phyloP scores from a whole-genome alignment of 2,797 vertebrate species.

The Taeniopygia guttata region DNA sequence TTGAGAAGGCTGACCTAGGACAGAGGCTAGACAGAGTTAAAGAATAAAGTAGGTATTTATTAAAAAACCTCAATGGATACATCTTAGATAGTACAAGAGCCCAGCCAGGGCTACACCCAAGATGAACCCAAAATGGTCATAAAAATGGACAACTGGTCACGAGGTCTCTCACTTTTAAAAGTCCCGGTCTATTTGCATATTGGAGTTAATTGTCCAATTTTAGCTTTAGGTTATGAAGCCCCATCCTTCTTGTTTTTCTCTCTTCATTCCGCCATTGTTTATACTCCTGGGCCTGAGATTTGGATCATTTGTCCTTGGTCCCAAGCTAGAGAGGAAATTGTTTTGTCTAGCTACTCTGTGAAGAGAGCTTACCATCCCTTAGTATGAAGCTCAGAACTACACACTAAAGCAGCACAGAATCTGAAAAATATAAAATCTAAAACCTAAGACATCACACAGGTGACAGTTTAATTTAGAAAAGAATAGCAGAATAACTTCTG shows the following conservation, averaged over 20 bases:
- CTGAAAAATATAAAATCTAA: neutral
- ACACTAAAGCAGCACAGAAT: neutral
- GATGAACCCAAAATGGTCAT: neutral
- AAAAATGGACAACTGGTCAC: fast-evolving
- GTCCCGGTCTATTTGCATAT: neutral
- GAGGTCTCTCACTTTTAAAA: neutral
- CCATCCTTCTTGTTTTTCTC: neutral
- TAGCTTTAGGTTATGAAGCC: neutral
- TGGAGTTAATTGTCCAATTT: neutral
- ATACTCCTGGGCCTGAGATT: neutral
- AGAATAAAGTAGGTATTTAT: neutral
- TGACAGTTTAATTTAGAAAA: constrained; percentile 35
- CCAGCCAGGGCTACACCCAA: neutral
- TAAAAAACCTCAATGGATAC: neutral
- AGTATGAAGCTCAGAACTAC: neutral
- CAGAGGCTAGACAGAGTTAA: neutral
- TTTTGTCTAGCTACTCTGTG: neutral
- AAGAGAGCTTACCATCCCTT: neutral
- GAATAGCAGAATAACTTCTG: neutral
- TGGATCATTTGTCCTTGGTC: neutral
- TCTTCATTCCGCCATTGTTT: neutral
- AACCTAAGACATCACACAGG: neutral
- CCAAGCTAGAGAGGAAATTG: neutral
- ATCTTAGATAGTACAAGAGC: neutral
- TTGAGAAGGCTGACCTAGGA: neutral